Base-by-base conservation (phyloP, 2,797 vertebrate genomes). In the Myotis vivesi region DNA sequence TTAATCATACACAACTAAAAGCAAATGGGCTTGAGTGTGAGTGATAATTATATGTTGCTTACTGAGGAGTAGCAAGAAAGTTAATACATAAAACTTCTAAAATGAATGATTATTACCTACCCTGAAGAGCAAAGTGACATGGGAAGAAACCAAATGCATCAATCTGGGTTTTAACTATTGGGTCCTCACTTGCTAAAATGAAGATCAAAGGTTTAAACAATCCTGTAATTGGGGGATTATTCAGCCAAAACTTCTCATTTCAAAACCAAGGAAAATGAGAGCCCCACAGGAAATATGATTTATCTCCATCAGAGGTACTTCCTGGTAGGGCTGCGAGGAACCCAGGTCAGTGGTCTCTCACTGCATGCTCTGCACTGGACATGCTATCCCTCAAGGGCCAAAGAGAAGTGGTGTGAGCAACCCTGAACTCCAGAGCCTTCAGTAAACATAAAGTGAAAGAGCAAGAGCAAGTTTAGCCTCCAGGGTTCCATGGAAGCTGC, bases 1-100 rank as follows among this genome's bases (percentile, higher is more conserved):
- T 83, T 76, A 94, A 90, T 95, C 73, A 80, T 33, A 95, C 46
- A 80, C 16, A 92, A 90, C 51, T 88, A 90, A 96, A 92, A 68
- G 62, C 72, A 87, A 94, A 95, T 57, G 13, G 41, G 49, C 66
- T n/a, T 82, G 66, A 92, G 66, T 72, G 57, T 62, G 55, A 95
- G 19, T 46, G 77, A 68, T 64, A 93, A 83, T 89, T 79, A 81
- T 12, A 90, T 51, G 44, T 28, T 91, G 73, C 51, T 96, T 68
- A 71, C 72, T 59, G 49, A 92, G 51, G 30, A 87, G 30, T 25
- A 49, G 51, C 49, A 92, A 79, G 64, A 77, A 84, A 92, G 73
- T 91, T 79, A 38, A n/a, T 44, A 73, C 20, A 72, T 23, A 87
- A 84, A 89, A 55, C 33, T 87, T 86, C n/a, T 30, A 68, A 68